These are phyloP conservation scores for Palloptera scutellata DNA, from an alignment of 2,888 invertebrate species.

Conservation along the genomic window DNA sequence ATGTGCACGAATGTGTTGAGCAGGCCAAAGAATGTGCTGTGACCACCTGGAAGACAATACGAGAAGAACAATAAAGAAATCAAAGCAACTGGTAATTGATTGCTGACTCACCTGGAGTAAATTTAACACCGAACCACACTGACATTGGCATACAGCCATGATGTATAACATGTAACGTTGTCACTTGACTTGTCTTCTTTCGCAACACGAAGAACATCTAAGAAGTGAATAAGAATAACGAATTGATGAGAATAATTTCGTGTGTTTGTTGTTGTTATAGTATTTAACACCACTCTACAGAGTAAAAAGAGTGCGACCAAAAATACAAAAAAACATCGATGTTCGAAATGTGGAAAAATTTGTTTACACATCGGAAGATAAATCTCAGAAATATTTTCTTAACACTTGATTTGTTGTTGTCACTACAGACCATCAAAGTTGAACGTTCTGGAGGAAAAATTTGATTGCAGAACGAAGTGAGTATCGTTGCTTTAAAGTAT, in stretches of 20 bases:
- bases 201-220: slow-evolving; percentile 94
- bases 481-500: too few relatives aligned
- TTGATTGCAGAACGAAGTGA: too few relatives aligned
- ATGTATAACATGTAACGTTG: slow-evolving; percentile 93
- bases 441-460: too few relatives aligned
- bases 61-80: neutral
- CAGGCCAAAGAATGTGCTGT: slow-evolving; percentile 94
- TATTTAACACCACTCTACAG: too few relatives aligned
- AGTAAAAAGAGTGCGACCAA: too few relatives aligned
- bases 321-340: too few relatives aligned
- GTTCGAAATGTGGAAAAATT: too few relatives aligned
- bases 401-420: too few relatives aligned
- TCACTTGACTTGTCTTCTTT: slow-evolving; percentile 93
- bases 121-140: slow-evolving; percentile 97
- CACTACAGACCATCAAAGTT: too few relatives aligned
- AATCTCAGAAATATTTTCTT: too few relatives aligned
- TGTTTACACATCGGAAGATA: too few relatives aligned
- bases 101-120: slow-evolving; percentile 79
- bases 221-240: slow-evolving; percentile 13
- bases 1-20: slow-evolving; percentile 97
- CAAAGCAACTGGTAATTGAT: neutral
- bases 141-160: slow-evolving; percentile 98
- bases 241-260: slow-evolving; percentile 17
- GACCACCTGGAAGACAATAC: slow-evolving; percentile 73
- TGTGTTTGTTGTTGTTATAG: too few relatives aligned